phyloP scores from a whole-genome alignment of 2,113 vertebrate species.

The Elanoides forficatus region DNA sequence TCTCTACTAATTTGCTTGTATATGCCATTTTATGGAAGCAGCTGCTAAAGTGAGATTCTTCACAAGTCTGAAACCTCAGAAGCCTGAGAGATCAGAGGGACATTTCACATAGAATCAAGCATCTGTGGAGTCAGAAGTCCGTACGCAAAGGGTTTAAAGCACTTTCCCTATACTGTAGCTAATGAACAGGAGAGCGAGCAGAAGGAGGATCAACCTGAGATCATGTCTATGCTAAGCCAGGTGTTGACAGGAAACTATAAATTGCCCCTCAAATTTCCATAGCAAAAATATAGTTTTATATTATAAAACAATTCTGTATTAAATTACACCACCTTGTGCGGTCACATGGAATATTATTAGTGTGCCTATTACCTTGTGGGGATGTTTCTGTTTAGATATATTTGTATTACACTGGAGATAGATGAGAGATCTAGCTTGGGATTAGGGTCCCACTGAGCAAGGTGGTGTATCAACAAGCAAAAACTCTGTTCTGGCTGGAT shows the following conservation, averaged over 20 bases:
- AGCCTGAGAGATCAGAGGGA: neutral
- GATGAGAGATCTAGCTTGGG: neutral
- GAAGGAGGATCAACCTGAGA: neutral
- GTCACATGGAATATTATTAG: neutral
- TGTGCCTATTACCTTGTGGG: neutral
- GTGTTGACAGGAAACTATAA: neutral
- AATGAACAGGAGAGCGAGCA: neutral
- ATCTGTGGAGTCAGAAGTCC: neutral
- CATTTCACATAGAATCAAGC: neutral
- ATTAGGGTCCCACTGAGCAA: neutral
- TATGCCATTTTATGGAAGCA: neutral
- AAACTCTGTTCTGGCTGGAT: neutral
- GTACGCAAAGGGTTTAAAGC: neutral
- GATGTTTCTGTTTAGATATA: neutral
- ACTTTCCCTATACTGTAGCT: neutral
- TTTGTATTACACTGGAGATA: neutral
- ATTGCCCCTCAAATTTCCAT: neutral
- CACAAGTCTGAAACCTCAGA: neutral
- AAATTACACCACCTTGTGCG: neutral
- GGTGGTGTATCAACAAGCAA: neutral
- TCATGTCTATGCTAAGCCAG: neutral
- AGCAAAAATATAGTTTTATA: neutral
- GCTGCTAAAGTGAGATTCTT: conserved; percentile 19
- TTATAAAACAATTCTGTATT: neutral
- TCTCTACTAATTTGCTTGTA: neutral